Evolutionary conservation across 2,888 invertebrate species (phyloP), one percentile per base, ranked within the genome.

Genomic region (Morpho deidamia): DNA sequence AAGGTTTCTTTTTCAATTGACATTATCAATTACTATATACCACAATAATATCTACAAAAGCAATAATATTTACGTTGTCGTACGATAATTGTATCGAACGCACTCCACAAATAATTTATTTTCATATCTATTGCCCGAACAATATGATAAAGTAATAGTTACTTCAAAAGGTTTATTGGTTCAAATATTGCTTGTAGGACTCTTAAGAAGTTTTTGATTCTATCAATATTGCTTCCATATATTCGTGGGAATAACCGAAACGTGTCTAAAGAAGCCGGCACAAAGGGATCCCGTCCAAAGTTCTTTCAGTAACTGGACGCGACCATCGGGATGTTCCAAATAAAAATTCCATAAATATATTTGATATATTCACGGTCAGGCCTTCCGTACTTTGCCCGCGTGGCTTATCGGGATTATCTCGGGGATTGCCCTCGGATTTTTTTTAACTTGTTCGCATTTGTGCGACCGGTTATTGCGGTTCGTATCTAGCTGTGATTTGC

Each of bases 291-390:
- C 11, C 35, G 44, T 51, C 45, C 55, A 11, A 40, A 42, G 52
- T 41, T 44, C 42, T 23, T 39, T 11, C 8, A 11, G 34, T 46
- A 44, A 48, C 43, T 40, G 23, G 39, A 32, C 46, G 39, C 50
- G 44, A 35, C 38, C 51, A 69, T 70, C 65, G 73, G 71, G 8
- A 37, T 50, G 75, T 72, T 69, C 65, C 68, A 76, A 82, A 83
- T 78, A 76, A 78, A n/a, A 79, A 78, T 81, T 83, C 78, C 74
- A 76, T 81, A 81, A 83, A 84, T 83, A 81, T 82, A 80, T 81
- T 80, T 86, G 80, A 86, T 85, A 76, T 85, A 88, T 86, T 85
- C 83, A 80, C 78, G 85, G 85, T 85, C 87, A 85, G 84, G 83
- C 74, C 76, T 81, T 79, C 78, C 76, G 80, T 83, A 80, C 79